Conservation (phyloP, 2,113 vertebrate genomes). For the Cyphotilapia sp. region DNA sequence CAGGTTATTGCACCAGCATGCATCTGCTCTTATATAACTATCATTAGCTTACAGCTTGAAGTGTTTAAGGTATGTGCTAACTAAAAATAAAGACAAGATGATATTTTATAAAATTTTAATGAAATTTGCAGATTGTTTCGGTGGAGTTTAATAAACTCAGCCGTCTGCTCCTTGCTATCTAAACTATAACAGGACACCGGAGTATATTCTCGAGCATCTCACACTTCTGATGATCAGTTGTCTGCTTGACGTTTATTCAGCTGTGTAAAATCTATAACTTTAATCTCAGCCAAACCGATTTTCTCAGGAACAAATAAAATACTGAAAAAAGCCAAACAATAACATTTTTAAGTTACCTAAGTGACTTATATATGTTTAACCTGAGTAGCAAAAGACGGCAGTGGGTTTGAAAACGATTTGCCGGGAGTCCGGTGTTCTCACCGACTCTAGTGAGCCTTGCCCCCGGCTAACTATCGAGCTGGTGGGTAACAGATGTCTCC, state of each 20-base stretch:
- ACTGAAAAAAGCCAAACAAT: accelerated
- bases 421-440: too few species aligned
- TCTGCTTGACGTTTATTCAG: background rate
- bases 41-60: background rate
- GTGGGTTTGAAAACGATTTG: too few species aligned
- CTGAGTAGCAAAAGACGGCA: too few species aligned
- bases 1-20: background rate
- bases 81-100: background rate
- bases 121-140: background rate
- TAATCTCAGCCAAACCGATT: background rate
- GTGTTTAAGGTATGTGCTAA: background rate
- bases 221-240: accelerated
- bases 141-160: background rate
- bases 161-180: background rate
- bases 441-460: too few species aligned
- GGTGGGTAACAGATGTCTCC: too few species aligned
- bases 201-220: accelerated
- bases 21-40: background rate
- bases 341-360: too few species aligned
- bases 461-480: too few species aligned
- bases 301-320: background rate
- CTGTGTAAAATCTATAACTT: accelerated
- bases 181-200: accelerated
- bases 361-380: too few species aligned
- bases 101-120: background rate